Evolutionary conservation across 2,113 vertebrate species (phyloP).

Genomic region (Pedetes capensis): DNA sequence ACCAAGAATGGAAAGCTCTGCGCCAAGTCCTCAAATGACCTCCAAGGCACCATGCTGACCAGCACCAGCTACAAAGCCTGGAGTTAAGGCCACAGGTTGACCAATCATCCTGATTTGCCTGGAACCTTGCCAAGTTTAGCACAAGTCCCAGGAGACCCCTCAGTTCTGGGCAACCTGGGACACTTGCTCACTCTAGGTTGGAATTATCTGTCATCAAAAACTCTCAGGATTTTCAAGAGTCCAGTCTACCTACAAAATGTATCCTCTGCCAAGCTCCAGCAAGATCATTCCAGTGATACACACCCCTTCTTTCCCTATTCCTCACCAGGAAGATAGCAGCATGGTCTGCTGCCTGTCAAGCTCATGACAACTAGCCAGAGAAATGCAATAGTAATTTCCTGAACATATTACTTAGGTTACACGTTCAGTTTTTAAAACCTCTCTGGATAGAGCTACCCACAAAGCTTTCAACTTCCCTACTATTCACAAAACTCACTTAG

Average conservation of each 20-base stretch:
- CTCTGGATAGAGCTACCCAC: background rate
- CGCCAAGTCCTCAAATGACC: constrained; percentile 2
- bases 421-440: constrained; percentile 43
- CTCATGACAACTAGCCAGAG: background rate
- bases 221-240: background rate
- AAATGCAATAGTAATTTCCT: constrained; percentile 53
- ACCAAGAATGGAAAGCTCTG: constrained; percentile 4
- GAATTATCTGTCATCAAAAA: background rate
- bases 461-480: constrained; percentile 10
- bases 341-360: background rate
- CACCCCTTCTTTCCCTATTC: background rate
- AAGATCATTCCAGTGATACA: background rate
- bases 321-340: background rate
- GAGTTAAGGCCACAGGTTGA: background rate
- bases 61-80: background rate
- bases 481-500: constrained; percentile 1
- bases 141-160: background rate
- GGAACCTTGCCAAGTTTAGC: background rate
- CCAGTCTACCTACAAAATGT: background rate
- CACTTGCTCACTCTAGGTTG: no score
- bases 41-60: background rate
- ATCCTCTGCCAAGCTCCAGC: background rate
- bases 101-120: background rate
- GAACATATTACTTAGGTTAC: background rate
- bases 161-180: background rate